A percentile compares a stretch with the other conserved stretches of the same genome.
These are phyloP conservation scores for Lepidothrix coronata DNA, from an alignment of 2,113 vertebrate species.

Conservation along the genomic window DNA sequence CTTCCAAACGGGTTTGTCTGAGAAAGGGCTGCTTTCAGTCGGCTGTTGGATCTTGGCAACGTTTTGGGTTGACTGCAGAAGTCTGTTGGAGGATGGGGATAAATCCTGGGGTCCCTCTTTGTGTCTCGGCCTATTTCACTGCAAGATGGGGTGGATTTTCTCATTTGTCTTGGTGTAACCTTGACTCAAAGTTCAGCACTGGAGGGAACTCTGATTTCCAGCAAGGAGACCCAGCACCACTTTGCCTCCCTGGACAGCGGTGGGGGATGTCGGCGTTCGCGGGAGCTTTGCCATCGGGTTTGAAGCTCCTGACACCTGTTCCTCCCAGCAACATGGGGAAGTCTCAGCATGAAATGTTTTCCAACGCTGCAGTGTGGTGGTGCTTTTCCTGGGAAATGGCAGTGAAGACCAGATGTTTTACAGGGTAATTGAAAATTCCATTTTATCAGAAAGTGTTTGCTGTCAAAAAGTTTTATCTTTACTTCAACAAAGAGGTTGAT, in stretches of 20 bases:
- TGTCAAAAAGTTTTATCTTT: constrained; percentile 84
- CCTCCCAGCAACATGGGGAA: constrained; percentile 2
- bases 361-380: constrained; percentile 24
- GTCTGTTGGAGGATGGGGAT: neutral
- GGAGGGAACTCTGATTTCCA: neutral
- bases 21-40: neutral
- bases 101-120: neutral
- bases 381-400: constrained; percentile 48
- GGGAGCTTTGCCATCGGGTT: rapidly evolving
- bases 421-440: constrained; percentile 80
- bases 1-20: neutral
- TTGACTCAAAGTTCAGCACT: neutral
- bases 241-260: rapidly evolving
- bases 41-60: neutral
- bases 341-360: constrained; percentile 51
- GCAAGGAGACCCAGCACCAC: neutral
- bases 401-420: constrained; percentile 72
- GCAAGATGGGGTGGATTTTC: neutral
- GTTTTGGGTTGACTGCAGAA: neutral
- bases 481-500: constrained; percentile 81
- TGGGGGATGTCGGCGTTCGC: rapidly evolving
- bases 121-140: neutral
- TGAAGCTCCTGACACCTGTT: neutral
- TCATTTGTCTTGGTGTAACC: rapidly evolving
- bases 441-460: constrained; percentile 80